A percentile compares a stretch with the other conserved stretches of the same genome.
Conservation (phyloP, 2,888 invertebrate species). For the Protodeltote pygarga region DNA sequence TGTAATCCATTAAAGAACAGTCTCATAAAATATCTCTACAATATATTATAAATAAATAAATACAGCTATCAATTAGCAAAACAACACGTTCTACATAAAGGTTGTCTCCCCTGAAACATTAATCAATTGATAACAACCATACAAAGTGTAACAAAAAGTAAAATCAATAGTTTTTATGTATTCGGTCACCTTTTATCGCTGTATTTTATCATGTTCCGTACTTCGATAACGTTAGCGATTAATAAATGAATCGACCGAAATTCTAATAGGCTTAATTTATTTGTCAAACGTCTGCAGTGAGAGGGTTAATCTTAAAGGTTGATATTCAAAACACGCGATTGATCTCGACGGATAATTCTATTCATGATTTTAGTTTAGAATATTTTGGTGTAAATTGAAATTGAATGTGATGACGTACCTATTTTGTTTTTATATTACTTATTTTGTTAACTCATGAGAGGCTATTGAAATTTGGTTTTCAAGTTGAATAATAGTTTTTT, state of each 20-base stretch:
- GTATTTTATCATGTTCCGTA: conserved; percentile 73
- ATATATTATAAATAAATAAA: conserved; percentile 1
- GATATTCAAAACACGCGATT: conserved; percentile 42
- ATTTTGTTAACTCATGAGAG: conserved; percentile 7
- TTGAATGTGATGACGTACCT: conserved; percentile 2
- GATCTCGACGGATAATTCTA: conserved; percentile 39
- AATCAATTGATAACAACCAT: conserved; percentile 46
- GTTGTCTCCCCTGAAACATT: conserved; percentile 38
- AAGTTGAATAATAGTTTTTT: not conserved
- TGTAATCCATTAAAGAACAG: no score
- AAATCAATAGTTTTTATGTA: conserved; percentile 78
- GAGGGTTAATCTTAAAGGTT: conserved; percentile 30
- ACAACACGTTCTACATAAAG: conserved; percentile 26
- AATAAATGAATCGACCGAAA: conserved; percentile 59
- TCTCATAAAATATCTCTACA: no score
- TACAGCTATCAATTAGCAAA: conserved; percentile 35
- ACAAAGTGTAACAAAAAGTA: conserved; percentile 51
- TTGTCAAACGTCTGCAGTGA: conserved; percentile 27
- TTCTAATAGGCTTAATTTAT: conserved; percentile 54
- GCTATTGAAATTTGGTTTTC: not conserved
- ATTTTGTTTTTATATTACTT: conserved; percentile 5
- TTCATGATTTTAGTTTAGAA: conserved; percentile 38
- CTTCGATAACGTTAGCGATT: conserved; percentile 77
- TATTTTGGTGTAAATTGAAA: conserved; percentile 27
- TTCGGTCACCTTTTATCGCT: conserved; percentile 70